A percentile compares a stretch with the other conserved stretches of the same genome.
Conservation (phyloP, 1,140 invertebrate genomes). For the Stegodyphus dumicola region DNA sequence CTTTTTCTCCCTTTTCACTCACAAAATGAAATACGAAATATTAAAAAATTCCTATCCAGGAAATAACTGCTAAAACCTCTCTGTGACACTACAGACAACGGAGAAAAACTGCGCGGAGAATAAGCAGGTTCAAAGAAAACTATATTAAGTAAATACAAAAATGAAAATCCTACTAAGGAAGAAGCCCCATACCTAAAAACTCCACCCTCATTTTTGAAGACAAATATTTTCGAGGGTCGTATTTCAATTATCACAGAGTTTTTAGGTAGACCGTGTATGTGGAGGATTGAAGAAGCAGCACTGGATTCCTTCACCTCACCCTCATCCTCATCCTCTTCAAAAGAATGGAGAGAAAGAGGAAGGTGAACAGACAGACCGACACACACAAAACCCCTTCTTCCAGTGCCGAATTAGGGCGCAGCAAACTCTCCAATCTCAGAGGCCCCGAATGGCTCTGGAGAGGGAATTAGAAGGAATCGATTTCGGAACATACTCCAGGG, state of each 20-base stretch:
- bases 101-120: neutral
- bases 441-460: slow-evolving; percentile 43
- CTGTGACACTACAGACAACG: neutral
- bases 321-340: neutral
- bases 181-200: neutral
- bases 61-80: slow-evolving; percentile 39
- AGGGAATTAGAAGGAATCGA: slow-evolving; percentile 57
- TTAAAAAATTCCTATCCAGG: neutral
- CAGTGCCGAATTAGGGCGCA: slow-evolving; percentile 37
- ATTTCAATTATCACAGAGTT: slow-evolving; percentile 54
- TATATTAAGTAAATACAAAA: slow-evolving; percentile 35
- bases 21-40: neutral
- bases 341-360: slow-evolving; percentile 21
- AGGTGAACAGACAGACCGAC: neutral
- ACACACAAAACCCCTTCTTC: slow-evolving; percentile 24
- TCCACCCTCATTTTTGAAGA: slow-evolving; percentile 51
- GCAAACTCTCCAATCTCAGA: slow-evolving; percentile 49
- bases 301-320: neutral
- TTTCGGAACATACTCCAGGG: slow-evolving; percentile 32
- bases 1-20: neutral
- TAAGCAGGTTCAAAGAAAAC: neutral
- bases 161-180: neutral
- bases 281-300: slow-evolving; percentile 29
- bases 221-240: slow-evolving; percentile 54
- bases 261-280: slow-evolving; percentile 11